Base-by-base conservation (phyloP, 2,888 invertebrate genomes). In the Acleris cristana region DNA sequence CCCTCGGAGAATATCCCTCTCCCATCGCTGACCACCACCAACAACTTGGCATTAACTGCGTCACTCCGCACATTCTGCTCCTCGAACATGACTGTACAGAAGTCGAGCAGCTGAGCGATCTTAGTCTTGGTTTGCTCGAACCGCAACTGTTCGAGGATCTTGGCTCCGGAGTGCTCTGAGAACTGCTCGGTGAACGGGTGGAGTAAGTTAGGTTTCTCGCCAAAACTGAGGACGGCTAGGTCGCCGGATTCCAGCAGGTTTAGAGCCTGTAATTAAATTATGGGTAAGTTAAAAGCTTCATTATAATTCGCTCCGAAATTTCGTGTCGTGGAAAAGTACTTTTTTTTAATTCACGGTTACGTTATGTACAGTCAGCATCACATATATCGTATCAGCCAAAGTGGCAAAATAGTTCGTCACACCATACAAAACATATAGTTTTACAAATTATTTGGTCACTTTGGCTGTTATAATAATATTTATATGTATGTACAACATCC, bases 11-110 rank as follows among this genome's bases (percentile, higher is more conserved):
- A 97, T 72, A 99, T 96, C 2, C 98, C 98, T 52, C 98, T 94
- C 0, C 99, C 99, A 89, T 99, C 99, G 48, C 99, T 98, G 4
- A 99, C 94, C 12, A 99, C 95, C 18, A 99, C 94, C 73, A 99
- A 85, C 52, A 99, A 88, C 86, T 98, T 98, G 0, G 98, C 96
- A 69, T 95, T 95, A 5, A 95, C 88, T 57, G 93, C 93, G 16
- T 93, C 92, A 61, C 93, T 94, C 75, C 86, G 88, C 77, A 85
- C 87, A 68, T 74, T 87, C 63, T 93, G 88, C 49, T 90, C 86
- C 64, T 92, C 91, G 65, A 91, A 92, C 76, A 92, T 78, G 0
- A 96, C 95, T 0, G 96, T 95, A 4, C 96, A 95, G 79, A 96
- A 96, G 80, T 98, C 95, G 10, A 99, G 89, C 45, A 99, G 84